Conservation (phyloP, 1,140 invertebrate genomes). For the Steinernema khuongi region DNA sequence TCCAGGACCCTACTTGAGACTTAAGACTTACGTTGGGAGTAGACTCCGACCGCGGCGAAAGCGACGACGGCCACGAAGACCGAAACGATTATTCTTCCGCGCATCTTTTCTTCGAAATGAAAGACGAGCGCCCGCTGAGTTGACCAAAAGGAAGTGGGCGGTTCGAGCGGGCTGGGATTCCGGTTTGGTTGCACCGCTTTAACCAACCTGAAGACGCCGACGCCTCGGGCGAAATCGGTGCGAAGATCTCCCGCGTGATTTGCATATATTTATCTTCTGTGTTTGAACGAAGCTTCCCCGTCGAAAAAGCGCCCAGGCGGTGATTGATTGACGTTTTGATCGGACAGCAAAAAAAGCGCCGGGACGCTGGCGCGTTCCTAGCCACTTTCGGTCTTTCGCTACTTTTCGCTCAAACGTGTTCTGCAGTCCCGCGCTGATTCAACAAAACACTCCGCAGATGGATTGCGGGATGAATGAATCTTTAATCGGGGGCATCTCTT, state of each 20-base stretch:
- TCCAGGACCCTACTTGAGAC: neutral
- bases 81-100: constrained; percentile 21
- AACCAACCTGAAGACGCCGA: too few species aligned
- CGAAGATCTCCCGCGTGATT: too few species aligned
- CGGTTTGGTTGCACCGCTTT: too few species aligned
- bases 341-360: too few species aligned
- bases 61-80: constrained; percentile 18
- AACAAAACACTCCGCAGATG: neutral
- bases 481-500: neutral
- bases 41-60: constrained; percentile 13
- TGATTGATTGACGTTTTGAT: too few species aligned
- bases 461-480: neutral
- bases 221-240: too few species aligned
- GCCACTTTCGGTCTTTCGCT: too few species aligned
- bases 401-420: constrained; percentile 1
- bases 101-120: constrained; percentile 16
- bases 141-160: neutral
- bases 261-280: too few species aligned
- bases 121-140: neutral
- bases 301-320: too few species aligned
- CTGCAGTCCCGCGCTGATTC: neutral
- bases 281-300: too few species aligned
- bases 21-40: neutral
- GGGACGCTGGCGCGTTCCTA: too few species aligned
- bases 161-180: too few species aligned